Evolutionary conservation across 2,797 vertebrate genomes (phyloP), one percentile per base, ranked within the genome.

Genomic region (Eupleurogrammus muticus): DNA sequence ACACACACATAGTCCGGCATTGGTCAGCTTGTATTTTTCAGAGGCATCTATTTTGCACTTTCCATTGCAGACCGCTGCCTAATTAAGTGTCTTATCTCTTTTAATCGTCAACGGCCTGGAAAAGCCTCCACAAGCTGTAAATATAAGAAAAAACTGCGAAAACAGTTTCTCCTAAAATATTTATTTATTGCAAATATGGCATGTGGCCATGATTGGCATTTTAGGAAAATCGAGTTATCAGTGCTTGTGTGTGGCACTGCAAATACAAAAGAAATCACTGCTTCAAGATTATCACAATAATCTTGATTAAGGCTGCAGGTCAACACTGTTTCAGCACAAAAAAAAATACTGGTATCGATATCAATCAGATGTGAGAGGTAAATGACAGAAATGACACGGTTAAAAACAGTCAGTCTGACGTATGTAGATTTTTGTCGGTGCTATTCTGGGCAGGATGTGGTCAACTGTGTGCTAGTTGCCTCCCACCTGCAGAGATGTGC

Each of bases 401-500:
- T 70, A 64, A 85, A 86, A 85, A 78, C 65, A 64, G 65, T 11
- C 54, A 38, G 40, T 77, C 49, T 82, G 79, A 83, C 52, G 28
- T 75, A 55, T 24, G 36, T 8, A 23, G 54, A 47, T 28, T 65
- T 77, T 40, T 80, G 62, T 79, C 72, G 36, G 80, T 57, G 63
- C 67, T 63, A 70, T 70, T 70, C 66, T 49, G 55, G 77, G 69
- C 87, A 90, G 86, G 87, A 91, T 89, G 87, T 89, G 87, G 90
- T 89, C 82, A 85, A 35, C 73, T 63, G 40, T 79, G 68, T 32
- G 72, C 80, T 83, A 66, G 75, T 42, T 75, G 74, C 78, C 80
- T 85, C 74, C 80, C 83, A 90, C 83, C 89, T 91, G 82, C 90
- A 83, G 66, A 80, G 55, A 80, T 6, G 56, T 13, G 49, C 61